Evolutionary conservation across 2,888 invertebrate species (phyloP).

Genomic region (Melieria picta): DNA sequence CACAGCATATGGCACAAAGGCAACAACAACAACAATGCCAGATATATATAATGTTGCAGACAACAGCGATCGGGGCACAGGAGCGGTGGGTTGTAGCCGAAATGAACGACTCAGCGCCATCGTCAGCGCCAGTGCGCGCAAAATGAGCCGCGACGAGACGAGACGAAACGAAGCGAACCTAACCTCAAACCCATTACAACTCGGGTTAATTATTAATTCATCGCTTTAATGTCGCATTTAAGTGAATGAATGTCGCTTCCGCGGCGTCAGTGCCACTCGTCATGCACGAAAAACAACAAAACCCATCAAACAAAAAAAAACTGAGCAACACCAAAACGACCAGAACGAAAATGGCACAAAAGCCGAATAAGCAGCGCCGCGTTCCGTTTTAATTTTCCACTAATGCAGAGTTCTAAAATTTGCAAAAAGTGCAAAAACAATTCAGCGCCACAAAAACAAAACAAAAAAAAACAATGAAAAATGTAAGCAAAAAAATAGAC

Average conservation of each 20-base stretch:
- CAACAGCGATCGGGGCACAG: neutral
- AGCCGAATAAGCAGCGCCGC: neutral
- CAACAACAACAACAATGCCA: neutral
- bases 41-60: neutral
- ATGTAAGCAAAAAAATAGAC: too few relatives aligned
- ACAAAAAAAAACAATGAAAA: too few relatives aligned
- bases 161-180: conserved; percentile 2
- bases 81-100: too few relatives aligned
- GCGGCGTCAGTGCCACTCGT: neutral
- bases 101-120: neutral
- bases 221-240: conserved; percentile 22
- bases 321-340: neutral
- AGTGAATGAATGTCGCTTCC: neutral
- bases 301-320: conserved; percentile 4
- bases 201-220: conserved; percentile 39
- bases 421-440: too few relatives aligned
- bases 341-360: neutral
- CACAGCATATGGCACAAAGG: conserved; percentile 14
- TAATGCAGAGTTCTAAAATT: too few relatives aligned
- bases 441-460: too few relatives aligned
- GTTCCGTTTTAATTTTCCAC: too few relatives aligned
- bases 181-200: conserved; percentile 18
- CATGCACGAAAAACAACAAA: neutral
- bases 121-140: neutral
- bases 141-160: neutral